Evolutionary conservation across 2,888 invertebrate genomes (phyloP).

Genomic region (Nomada flava): DNA sequence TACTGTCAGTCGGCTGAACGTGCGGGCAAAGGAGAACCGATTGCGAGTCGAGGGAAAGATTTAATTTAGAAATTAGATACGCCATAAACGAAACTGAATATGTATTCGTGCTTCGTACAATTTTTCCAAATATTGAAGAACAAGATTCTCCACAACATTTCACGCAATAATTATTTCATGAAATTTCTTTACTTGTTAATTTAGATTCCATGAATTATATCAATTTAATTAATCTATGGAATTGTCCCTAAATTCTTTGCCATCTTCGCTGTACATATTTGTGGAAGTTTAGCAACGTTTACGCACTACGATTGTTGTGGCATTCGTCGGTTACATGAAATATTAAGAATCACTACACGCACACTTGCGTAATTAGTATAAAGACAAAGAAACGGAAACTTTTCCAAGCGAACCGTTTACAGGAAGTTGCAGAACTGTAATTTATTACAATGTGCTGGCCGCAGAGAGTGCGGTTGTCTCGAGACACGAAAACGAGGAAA

Average conservation of each 20-base stretch:
- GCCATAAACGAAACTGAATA: background rate
- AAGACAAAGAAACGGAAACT: background rate
- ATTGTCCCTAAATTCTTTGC: background rate
- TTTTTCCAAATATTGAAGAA: background rate
- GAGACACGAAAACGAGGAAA: slow-evolving; percentile 40
- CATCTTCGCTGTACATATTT: background rate
- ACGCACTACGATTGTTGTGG: background rate
- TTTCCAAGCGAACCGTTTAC: slow-evolving; percentile 5
- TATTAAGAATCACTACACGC: slow-evolving; percentile 5
- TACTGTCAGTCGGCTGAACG: slow-evolving; percentile 26
- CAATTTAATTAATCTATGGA: too few species aligned
- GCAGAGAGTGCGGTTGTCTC: background rate
- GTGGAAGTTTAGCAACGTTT: background rate
- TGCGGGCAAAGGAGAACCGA: slow-evolving; percentile 30
- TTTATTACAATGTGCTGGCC: slow-evolving; percentile 46
- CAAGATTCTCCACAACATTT: background rate
- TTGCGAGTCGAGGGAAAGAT: slow-evolving; percentile 17
- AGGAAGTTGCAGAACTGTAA: slow-evolving; percentile 27
- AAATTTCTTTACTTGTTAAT: too few species aligned
- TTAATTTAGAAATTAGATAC: slow-evolving; percentile 25
- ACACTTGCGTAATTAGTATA: too few species aligned
- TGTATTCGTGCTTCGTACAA: background rate
- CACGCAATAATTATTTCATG: background rate
- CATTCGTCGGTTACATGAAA: background rate
- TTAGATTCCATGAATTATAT: too few species aligned